Evolutionary conservation across 2,113 vertebrate species (phyloP), one percentile per base, ranked within the genome.

Genomic region (Toxostoma redivivum): DNA sequence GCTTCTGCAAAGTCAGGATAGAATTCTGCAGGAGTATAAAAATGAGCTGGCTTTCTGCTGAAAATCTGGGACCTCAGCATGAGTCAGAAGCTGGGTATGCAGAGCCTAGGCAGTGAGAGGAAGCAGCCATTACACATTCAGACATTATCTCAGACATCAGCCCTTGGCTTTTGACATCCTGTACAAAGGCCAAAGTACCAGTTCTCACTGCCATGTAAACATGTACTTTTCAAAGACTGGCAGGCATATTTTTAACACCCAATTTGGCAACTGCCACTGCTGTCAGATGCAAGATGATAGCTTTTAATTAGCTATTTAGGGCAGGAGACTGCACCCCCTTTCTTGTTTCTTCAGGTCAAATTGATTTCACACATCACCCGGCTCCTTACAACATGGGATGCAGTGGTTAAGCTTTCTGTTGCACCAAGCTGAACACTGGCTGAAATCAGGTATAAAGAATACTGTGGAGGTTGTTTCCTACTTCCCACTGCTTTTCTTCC

Each of bases 51-150:
- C 48, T 94, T 93, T 92, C 60, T 48, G 79, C 15, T 66, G 51
- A 58, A 66, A 90, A 90, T 17, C 60, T 78, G 79, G 51, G 38
- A 72, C 80, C 61, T 86, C 81, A 33, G 83, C 27, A 85, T 91
- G 95, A 96, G 83, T 96, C 96, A 96, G 82, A 85, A 51, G 56
- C 67, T 33, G 64, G 50, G 45, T 81, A 85, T 53, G 54, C 23
- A 0, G 69, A 92, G 69, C 81, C 94, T 73, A 37, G 48, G 71
- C 81, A 72, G 89, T 0, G 0, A 60, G 69, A 58, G 47, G 51
- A 45, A 92, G 58, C 83, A 81, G 83, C 88, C 95, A 90, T 93
- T 87, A 81, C 76, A 60, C 38, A 42, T 21, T 64, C 82, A 94
- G 92, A 87, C 86, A 61, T 67, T 8, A 78, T 74, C 74, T 81